Evolutionary conservation across 2,888 invertebrate genomes (phyloP).

Genomic region (Sarcophaga rosellei): DNA sequence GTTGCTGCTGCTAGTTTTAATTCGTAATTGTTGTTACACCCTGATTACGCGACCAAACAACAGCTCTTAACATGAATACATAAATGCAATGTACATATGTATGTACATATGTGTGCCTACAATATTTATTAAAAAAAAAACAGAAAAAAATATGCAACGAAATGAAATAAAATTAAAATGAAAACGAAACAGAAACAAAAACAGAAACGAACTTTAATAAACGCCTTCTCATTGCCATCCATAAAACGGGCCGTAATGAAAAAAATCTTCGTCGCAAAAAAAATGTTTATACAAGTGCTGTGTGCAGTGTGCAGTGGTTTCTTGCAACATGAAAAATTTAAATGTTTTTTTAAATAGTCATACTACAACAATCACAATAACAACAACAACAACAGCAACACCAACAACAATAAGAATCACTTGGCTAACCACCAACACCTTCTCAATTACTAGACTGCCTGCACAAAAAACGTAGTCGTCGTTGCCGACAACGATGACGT

Average conservation of each 20-base stretch:
- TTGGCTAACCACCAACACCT: background rate
- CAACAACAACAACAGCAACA: slow-evolving; percentile 14
- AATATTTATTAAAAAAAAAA: background rate
- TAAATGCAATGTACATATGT: background rate
- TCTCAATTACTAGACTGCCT: background rate
- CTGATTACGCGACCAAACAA: slow-evolving; percentile 77
- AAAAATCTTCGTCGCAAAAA: background rate
- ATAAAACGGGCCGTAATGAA: slow-evolving; percentile 31
- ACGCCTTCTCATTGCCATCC: slow-evolving; percentile 56
- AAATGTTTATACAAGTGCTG: no score
- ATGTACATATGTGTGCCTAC: background rate
- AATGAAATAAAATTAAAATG: background rate
- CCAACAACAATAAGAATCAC: slow-evolving; percentile 8
- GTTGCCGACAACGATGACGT: background rate
- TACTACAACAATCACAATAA: background rate
- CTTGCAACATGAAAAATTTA: slow-evolving; percentile 30
- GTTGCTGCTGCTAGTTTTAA: slow-evolving; percentile 25
- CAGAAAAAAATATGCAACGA: background rate
- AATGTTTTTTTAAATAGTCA: slow-evolving; percentile 52
- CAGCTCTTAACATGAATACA: slow-evolving; percentile 52
- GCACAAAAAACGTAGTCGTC: no score
- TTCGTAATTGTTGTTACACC: slow-evolving; percentile 79
- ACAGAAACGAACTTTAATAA: slow-evolving; percentile 35
- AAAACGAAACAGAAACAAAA: background rate
- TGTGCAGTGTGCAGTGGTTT: background rate